Evolutionary conservation across 2,888 invertebrate genomes (phyloP).

Genomic region (Amitus sp.): DNA sequence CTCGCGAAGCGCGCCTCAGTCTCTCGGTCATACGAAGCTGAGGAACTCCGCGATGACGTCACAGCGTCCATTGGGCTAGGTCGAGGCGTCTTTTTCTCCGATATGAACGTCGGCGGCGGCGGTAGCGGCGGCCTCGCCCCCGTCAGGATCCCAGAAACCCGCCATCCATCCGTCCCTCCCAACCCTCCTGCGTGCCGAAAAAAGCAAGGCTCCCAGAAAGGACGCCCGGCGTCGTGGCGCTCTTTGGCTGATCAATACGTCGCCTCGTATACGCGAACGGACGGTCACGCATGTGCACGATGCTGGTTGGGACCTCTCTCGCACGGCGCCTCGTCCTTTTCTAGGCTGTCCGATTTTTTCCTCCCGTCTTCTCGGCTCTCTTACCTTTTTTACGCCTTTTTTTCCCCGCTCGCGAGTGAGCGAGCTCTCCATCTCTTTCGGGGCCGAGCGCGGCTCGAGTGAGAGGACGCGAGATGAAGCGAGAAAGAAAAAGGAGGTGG

Average conservation of each 20-base stretch:
- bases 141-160: slow-evolving; percentile 35
- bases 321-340: slow-evolving; percentile 40
- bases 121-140: slow-evolving; percentile 33
- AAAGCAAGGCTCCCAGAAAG: slow-evolving; percentile 65
- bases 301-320: slow-evolving; percentile 48
- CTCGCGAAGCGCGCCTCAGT: neutral
- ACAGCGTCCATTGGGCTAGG: slow-evolving; percentile 60
- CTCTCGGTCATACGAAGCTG: neutral
- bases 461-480: slow-evolving; percentile 28
- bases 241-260: slow-evolving; percentile 66
- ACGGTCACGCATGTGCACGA: slow-evolving; percentile 65
- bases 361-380: slow-evolving; percentile 54
- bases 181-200: slow-evolving; percentile 45
- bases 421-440: slow-evolving; percentile 21
- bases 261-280: slow-evolving; percentile 63
- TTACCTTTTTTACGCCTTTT: slow-evolving; percentile 56
- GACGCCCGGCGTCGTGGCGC: slow-evolving; percentile 65
- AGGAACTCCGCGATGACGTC: slow-evolving; percentile 51
- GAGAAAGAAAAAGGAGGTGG: slow-evolving; percentile 18
- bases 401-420: slow-evolving; percentile 25
- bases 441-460: slow-evolving; percentile 9
- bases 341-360: slow-evolving; percentile 57
- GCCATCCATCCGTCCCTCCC: slow-evolving; percentile 30
- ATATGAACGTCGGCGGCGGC: slow-evolving; percentile 30
- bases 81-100: too few relatives aligned